phyloP scores from a whole-genome alignment of 2,888 invertebrate genomes.

The Trachelus troglodyta region DNA sequence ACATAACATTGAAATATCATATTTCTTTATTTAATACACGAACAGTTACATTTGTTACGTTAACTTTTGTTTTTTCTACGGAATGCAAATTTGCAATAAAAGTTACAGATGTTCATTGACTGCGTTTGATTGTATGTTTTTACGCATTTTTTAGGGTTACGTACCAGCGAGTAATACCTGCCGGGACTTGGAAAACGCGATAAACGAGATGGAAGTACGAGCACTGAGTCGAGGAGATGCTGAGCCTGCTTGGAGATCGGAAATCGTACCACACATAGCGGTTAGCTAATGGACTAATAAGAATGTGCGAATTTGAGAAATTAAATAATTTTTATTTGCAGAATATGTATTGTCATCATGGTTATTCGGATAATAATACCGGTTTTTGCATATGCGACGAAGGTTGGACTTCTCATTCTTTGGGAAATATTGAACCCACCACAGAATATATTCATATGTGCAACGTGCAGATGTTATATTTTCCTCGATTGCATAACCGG shows the following conservation, averaged over 20 bases:
- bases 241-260: slow-evolving; percentile 35
- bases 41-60: background rate
- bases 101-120: background rate
- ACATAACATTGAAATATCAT: background rate
- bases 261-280: slow-evolving; percentile 30
- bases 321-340: slow-evolving; percentile 9
- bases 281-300: slow-evolving; percentile 24
- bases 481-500: slow-evolving; percentile 28
- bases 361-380: slow-evolving; percentile 51
- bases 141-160: slow-evolving; percentile 49
- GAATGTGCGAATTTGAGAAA: background rate
- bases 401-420: slow-evolving; percentile 62
- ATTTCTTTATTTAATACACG: background rate
- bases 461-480: slow-evolving; percentile 54
- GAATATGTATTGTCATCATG: slow-evolving; percentile 63
- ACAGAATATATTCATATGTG: slow-evolving; percentile 65
- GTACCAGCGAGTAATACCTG: slow-evolving; percentile 64
- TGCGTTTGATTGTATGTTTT: background rate
- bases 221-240: slow-evolving; percentile 32
- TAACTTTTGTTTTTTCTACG: background rate
- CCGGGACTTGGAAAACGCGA: slow-evolving; percentile 57
- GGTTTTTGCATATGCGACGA: slow-evolving; percentile 63
- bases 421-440: slow-evolving; percentile 56
- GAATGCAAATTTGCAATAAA: background rate
- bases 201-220: slow-evolving; percentile 43